Evolutionary conservation across 2,797 vertebrate genomes (phyloP), one percentile per base, ranked within the genome.

Genomic region (Neostethus bicornis): DNA sequence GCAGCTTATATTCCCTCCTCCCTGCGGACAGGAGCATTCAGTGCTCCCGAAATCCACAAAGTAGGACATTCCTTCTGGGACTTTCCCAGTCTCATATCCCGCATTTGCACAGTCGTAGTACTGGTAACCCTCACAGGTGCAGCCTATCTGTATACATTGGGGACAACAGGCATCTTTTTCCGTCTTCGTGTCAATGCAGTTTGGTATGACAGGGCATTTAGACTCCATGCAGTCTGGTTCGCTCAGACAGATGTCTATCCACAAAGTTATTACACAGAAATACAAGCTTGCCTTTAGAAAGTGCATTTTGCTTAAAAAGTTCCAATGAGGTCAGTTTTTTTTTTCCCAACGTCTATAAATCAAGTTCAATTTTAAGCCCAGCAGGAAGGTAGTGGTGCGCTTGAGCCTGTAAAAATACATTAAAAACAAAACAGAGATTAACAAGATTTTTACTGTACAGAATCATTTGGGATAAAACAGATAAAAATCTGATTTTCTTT

Each of bases 11-110:
- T 87, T 95, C 26, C 97, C 96, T 0, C 96, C 97, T 1, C 94
- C 95, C 4, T 82, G 82, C 0, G 95, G 96, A 85, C 97, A 99
- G 0, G 91, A 92, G 75, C 97, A 99, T 82, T 98, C 94, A 0
- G 97, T 99, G 85, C 96, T 99, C 76, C 96, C 96, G 0, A 94
- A 98, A 87, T 99, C 97, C 73, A 99, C 96, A 2, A 96, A 95
- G 86, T 99, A 99, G 37, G 95, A 96, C 66, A 94, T 85, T 7
- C 94, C 93, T 13, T 96, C 93, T 0, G 95, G 96, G 28, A 99
- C 96, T 48, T 94, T 97, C 67, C 96, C 96, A 0, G 93, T 89
- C 71, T 77, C 68, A 28, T 96, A 99, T 39, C 96, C 96, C 0
- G 91, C 93, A 0, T 91, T 92, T 77, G 94, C 62, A 0, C 97